phyloP scores from a whole-genome alignment of 2,797 vertebrate genomes.

The Kryptopterus vitreolus region DNA sequence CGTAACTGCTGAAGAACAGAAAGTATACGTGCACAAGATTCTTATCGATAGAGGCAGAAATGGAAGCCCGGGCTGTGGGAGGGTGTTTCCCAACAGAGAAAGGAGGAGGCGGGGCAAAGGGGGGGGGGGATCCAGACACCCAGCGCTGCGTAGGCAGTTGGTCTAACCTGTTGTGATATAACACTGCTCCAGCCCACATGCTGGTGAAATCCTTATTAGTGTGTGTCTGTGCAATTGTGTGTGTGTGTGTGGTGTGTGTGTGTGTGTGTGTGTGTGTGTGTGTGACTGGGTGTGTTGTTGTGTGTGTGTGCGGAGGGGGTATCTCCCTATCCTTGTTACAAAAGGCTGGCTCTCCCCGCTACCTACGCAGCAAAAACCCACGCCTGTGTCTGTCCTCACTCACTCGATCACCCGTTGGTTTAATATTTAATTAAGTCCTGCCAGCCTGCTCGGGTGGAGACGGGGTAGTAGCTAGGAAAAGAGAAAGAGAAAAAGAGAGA shows the following conservation, averaged over 20 bases:
- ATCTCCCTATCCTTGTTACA: slow-evolving; percentile 52
- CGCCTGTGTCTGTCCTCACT: slow-evolving; percentile 55
- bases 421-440: slow-evolving; percentile 76
- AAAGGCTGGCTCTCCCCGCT: slow-evolving; percentile 66
- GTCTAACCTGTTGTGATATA: slow-evolving; percentile 53
- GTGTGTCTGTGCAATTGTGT: slow-evolving; percentile 26
- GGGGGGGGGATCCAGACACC: slow-evolving; percentile 40
- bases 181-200: slow-evolving; percentile 39
- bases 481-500: slow-evolving; percentile 35
- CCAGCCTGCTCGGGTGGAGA: slow-evolving; percentile 60
- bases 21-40: slow-evolving; percentile 2
- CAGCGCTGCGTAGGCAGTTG: slow-evolving; percentile 49
- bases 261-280: slow-evolving; percentile 32
- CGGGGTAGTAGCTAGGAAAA: slow-evolving; percentile 40
- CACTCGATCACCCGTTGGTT: slow-evolving; percentile 58
- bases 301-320: slow-evolving; percentile 44
- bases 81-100: slow-evolving; percentile 50
- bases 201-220: slow-evolving; percentile 44
- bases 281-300: slow-evolving; percentile 26
- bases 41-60: slow-evolving; percentile 21
- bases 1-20: too few species aligned
- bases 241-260: slow-evolving; percentile 27
- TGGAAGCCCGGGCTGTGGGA: slow-evolving; percentile 37
- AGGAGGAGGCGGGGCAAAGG: slow-evolving; percentile 35
- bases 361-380: slow-evolving; percentile 66